These are phyloP conservation scores for Lasioglossum calceatum DNA, from an alignment of 2,888 invertebrate species.

Conservation along the genomic window DNA sequence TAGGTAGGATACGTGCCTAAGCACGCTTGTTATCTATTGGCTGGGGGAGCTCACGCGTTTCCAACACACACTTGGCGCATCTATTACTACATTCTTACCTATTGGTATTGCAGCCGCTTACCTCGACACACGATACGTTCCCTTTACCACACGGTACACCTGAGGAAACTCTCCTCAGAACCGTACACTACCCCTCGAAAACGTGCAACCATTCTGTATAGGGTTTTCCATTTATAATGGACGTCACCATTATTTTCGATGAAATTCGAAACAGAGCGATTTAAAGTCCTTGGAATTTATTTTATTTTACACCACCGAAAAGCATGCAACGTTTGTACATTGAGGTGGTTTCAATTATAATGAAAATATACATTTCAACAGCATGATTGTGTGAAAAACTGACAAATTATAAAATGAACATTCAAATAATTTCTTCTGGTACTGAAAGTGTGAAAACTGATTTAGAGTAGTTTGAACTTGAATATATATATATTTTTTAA, in stretches of 20 bases:
- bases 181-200: background rate
- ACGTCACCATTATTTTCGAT: background rate
- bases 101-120: background rate
- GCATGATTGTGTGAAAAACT: no score
- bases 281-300: no score
- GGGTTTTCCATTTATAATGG: background rate
- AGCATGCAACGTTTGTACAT: no score
- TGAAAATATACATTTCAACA: no score
- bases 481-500: no score
- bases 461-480: no score
- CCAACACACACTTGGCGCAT: background rate
- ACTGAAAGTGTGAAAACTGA: no score
- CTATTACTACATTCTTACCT: constrained; percentile 11
- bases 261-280: no score
- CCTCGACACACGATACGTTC: background rate
- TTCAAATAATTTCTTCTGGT: no score
- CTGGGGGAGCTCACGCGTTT: background rate
- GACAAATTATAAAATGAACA: no score
- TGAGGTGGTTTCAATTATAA: no score
- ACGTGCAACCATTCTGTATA: background rate
- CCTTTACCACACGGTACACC: background rate
- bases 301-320: no score
- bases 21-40: constrained; percentile 15
- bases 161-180: background rate
- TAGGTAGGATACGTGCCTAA: constrained; percentile 1